Percentiles rank a stretch among this genome's conserved stretches.
Evolutionary conservation across 2,113 vertebrate genomes (phyloP).

Genomic region (Mixornis gularis): DNA sequence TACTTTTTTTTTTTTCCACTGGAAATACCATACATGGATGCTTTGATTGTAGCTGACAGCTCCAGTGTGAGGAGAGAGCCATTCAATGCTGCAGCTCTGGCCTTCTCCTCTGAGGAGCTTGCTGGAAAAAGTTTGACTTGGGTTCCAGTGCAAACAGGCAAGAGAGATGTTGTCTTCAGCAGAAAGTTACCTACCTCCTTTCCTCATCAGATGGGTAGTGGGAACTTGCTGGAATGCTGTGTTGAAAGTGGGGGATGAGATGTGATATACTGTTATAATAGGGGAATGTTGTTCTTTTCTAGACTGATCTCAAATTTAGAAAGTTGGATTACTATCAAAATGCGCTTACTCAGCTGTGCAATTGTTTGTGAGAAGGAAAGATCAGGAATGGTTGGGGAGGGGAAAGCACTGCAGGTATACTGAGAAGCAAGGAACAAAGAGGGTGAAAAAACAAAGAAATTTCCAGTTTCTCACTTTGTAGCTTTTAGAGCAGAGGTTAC

Average conservation of each 20-base stretch:
- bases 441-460: neutral
- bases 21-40: constrained; percentile 53
- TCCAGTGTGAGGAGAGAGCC: constrained; percentile 21
- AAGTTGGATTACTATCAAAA: constrained; percentile 5
- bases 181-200: constrained; percentile 4
- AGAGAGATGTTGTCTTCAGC: neutral
- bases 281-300: constrained; percentile 49
- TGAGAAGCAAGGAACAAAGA: neutral
- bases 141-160: neutral
- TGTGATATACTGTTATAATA: constrained; percentile 54
- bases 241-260: constrained; percentile 52
- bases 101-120: neutral
- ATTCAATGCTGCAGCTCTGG: neutral
- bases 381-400: neutral
- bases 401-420: neutral
- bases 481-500: neutral
- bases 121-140: neutral
- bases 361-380: neutral
- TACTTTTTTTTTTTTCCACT: constrained; percentile 60
- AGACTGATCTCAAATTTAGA: constrained; percentile 12
- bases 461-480: neutral
- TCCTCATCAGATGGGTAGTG: constrained; percentile 17
- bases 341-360: neutral
- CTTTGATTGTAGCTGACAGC: constrained; percentile 50
- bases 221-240: constrained; percentile 8